Evolutionary conservation across 1,140 invertebrate species (phyloP), one percentile per base, ranked within the genome.

Genomic region (Araneus ventricosus): DNA sequence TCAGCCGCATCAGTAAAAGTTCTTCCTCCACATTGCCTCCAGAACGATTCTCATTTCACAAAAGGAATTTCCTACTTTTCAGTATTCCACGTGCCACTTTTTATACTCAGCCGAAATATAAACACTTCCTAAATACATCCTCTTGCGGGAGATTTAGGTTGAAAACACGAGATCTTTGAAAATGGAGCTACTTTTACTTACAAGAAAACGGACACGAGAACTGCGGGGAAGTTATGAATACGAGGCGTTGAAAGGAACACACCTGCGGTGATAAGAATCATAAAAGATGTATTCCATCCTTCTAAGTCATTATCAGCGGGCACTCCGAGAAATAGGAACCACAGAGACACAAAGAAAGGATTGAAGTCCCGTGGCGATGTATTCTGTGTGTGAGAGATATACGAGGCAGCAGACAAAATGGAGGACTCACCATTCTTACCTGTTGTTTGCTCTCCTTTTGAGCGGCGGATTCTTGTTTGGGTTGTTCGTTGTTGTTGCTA

Each of bases 361-460:
- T 34, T 34, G 3, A 34, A 20, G 34, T 75, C 70, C 3, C 6
- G 70, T 20, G 34, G 30, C 0, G 27, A 34, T 34, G 0, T 37
- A 20, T 0, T 75, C 20, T 27, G 30, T 14, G 2, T 14, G 70
- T 75, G 37, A 75, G 30, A 20, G 37, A 75, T 75, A 75, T 22
- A 7, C 37, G 34, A 34, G 59, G 59, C n/a, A 63, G n/a, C n/a
- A 17, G 30, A 34, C 20, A 20, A 34, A 75, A 67, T 2, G 10
- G 6, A 22, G 6, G 17, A 14, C 34, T 4, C 17, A 17, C 14
- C 34, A 17, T 37, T 37, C 52, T 87, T 87, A 87, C 85, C 85
- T 87, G 85, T 39, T 87, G 85, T 34, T 87, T 87, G 82, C 17
- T 61, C 41, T 87, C 85, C 5, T 87, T 87, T 2, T 30, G 34